Conservation (phyloP, 2,888 invertebrate genomes). For the Temnothorax rugatulus region DNA sequence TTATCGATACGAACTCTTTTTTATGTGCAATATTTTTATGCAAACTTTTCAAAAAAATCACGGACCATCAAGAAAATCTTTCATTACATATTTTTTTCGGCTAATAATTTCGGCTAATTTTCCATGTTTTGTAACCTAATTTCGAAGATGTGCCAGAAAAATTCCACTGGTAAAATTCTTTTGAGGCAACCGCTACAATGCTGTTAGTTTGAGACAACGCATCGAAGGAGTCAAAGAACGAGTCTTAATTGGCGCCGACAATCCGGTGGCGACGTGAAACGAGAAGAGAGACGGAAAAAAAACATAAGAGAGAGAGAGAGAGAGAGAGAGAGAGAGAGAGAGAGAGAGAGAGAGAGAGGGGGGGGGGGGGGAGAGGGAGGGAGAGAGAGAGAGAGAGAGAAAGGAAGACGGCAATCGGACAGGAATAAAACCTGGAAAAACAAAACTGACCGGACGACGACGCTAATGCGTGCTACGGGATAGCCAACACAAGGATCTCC, state of each 20-base stretch:
- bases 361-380: neutral
- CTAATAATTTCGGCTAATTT: neutral
- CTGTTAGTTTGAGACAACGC: slow-evolving; percentile 36
- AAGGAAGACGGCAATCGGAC: slow-evolving; percentile 21
- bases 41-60: neutral
- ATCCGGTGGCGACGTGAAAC: slow-evolving; percentile 56
- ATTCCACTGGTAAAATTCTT: slow-evolving; percentile 1
- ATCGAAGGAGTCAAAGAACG: slow-evolving; percentile 46
- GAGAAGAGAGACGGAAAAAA: neutral
- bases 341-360: neutral
- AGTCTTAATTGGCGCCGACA: slow-evolving; percentile 68
- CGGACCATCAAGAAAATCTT: neutral
- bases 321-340: slow-evolving; percentile 16
- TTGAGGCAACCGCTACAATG: slow-evolving; percentile 17
- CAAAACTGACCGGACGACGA: slow-evolving; percentile 61
- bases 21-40: neutral
- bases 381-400: slow-evolving; percentile 18
- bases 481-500: slow-evolving; percentile 66
- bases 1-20: neutral
- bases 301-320: neutral
- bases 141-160: neutral
- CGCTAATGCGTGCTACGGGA: slow-evolving; percentile 68
- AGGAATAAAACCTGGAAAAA: slow-evolving; percentile 56
- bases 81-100: neutral
- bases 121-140: neutral